Evolutionary conservation across 2,797 vertebrate species (phyloP), one percentile per base, ranked within the genome.

Genomic region (Anguilla obscura): DNA sequence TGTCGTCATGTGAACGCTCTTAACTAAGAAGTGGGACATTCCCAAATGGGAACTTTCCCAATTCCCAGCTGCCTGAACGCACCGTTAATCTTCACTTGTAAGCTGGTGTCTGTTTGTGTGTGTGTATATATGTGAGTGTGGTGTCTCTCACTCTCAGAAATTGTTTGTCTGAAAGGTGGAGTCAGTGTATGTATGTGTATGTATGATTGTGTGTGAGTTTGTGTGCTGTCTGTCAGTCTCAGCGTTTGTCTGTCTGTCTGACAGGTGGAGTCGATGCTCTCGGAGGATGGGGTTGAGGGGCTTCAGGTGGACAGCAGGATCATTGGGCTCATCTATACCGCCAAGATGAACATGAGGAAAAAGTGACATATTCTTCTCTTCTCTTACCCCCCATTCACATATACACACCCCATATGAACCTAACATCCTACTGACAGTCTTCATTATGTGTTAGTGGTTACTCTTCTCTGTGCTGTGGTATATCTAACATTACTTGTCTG

Each of bases 251-350:
- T 54, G 7, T 1, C 0, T 85, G 83, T 84, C 40, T 9, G 91
- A 1, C 90, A 96, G 96, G 91, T 95, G 74, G 89, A 89, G 54
- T 94, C 92, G 0, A 69, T 33, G 0, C 91, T 96, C 40, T 92
- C 94, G 66, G 91, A 94, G 69, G 92, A 88, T 1, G 95, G 94
- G 0, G 94, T 96, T 58, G 86, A 82, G 52, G 92, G 86, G 1
- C 92, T 96, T 18, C 93, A 93, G 84, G 93, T 94, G 80, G 96
- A 96, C 21, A 93, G 90, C 91, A 93, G 94, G 88, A 95, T 95
- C 48, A 92, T 95, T 7, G 95, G 95, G 63, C 94, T 96, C 79
- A 92, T 96, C 90, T 96, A 96, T 91, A 95, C 94, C 0, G 85
- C 94, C 10, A 94, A 92, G 90, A 93, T 95, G 30, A 96, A 95